A percentile compares a stretch with the other conserved stretches of the same genome.
phyloP scores from a whole-genome alignment of 2,888 invertebrate species.

The Spilosoma lubricipeda region DNA sequence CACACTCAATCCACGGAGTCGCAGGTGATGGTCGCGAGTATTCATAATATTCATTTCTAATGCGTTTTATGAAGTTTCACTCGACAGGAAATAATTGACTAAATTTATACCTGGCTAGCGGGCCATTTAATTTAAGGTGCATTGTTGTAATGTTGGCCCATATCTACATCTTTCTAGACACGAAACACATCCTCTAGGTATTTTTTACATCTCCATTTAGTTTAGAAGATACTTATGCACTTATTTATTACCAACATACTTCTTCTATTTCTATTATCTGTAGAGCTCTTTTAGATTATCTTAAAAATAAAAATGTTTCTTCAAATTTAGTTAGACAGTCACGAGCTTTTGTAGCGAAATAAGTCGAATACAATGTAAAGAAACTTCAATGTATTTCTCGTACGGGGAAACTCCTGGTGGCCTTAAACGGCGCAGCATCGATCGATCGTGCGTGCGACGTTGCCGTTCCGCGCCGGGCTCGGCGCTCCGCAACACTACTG shows the following conservation, averaged over 20 bases:
- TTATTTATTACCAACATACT: conserved; percentile 26
- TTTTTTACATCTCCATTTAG: not conserved
- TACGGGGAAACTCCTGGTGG: conserved; percentile 52
- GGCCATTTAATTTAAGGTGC: too few species aligned
- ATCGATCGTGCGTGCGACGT: conserved; percentile 81
- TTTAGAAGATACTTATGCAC: conserved; percentile 23
- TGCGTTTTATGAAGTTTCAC: too few species aligned
- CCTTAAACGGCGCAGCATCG: conserved; percentile 46
- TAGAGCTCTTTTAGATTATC: conserved; percentile 23
- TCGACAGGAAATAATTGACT: too few species aligned
- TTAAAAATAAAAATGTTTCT: conserved; percentile 14
- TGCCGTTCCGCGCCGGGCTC: conserved; percentile 70
- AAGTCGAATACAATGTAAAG: conserved; percentile 33
- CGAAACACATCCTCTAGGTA: not conserved
- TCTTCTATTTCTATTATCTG: conserved; percentile 12
- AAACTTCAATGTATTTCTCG: conserved; percentile 41
- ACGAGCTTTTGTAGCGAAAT: not conserved
- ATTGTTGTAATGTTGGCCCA: too few species aligned
- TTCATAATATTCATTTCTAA: too few species aligned
- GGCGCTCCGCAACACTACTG: conserved; percentile 51
- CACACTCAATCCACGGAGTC: too few species aligned
- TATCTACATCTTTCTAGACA: not conserved
- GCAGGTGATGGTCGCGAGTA: too few species aligned
- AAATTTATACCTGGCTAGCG: too few species aligned
- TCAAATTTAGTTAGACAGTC: not conserved